A percentile compares a stretch with the other conserved stretches of the same genome.
phyloP scores from a whole-genome alignment of 2,888 invertebrate species.

The Palloptera scutellata region DNA sequence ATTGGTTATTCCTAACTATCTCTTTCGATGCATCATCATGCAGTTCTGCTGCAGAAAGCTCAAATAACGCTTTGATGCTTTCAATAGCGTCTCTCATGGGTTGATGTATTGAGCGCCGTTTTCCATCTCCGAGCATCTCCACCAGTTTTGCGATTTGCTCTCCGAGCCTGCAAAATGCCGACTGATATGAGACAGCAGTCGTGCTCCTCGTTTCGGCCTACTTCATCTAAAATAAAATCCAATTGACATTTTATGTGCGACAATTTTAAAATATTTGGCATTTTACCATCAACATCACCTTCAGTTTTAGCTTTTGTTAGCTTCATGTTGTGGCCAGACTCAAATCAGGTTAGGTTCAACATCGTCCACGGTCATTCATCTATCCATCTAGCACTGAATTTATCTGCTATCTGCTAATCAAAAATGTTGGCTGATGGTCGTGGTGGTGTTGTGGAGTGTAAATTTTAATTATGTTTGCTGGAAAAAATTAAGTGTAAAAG shows the following conservation, averaged over 20 bases:
- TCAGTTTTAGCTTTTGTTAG: not conserved
- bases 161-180: no score
- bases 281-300: not conserved
- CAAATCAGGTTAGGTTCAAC: not conserved
- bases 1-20: no score
- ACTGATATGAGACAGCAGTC: no score
- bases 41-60: no score
- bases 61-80: no score
- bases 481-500: not conserved
- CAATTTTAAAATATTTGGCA: not conserved
- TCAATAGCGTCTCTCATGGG: no score
- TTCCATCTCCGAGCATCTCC: no score
- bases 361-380: not conserved
- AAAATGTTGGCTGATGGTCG: not conserved
- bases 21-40: no score
- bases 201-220: slow-evolving; percentile 1
- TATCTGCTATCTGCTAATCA: not conserved
- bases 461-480: not conserved
- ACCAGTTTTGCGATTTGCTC: no score
- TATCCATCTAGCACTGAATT: not conserved
- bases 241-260: slow-evolving; percentile 2
- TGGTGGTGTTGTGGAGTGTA: not conserved
- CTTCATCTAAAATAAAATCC: not conserved
- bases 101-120: no score
- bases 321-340: not conserved